Conservation (phyloP, 2,888 invertebrate genomes). For the Mythimna vitellina region DNA sequence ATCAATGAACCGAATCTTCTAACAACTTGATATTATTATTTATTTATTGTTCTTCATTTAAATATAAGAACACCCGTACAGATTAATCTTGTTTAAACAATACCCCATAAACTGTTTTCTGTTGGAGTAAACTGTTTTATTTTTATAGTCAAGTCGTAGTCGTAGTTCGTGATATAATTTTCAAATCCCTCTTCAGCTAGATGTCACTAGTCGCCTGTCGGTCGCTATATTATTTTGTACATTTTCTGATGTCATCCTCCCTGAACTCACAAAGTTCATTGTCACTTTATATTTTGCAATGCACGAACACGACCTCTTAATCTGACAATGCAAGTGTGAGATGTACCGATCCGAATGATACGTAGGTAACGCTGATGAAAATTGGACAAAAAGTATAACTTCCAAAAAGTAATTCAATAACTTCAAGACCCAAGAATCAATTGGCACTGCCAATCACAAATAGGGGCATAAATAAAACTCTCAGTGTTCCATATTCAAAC, state of each 20-base stretch:
- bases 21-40: too few relatives aligned
- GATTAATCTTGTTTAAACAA: too few relatives aligned
- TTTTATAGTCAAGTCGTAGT: too few relatives aligned
- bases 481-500: slow-evolving; percentile 66
- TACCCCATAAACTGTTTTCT: too few relatives aligned
- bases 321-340: neutral
- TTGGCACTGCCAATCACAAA: slow-evolving; percentile 60
- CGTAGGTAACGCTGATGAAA: neutral
- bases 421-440: slow-evolving; percentile 55
- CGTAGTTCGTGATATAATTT: neutral
- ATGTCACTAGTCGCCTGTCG: slow-evolving; percentile 3
- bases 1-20: neutral
- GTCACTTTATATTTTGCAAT: slow-evolving; percentile 1
- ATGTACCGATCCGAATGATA: neutral
- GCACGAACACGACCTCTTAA: neutral
- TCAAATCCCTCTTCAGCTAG: neutral
- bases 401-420: slow-evolving; percentile 26
- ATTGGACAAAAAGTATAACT: neutral
- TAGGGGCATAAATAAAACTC: slow-evolving; percentile 63
- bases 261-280: slow-evolving; percentile 9
- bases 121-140: too few relatives aligned
- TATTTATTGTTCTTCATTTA: too few relatives aligned
- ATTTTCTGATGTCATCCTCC: slow-evolving; percentile 8
- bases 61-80: too few relatives aligned
- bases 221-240: neutral